Evolutionary conservation across 2,888 invertebrate genomes (phyloP), one percentile per base, ranked within the genome.

Genomic region (Nymphalis polychloros): DNA sequence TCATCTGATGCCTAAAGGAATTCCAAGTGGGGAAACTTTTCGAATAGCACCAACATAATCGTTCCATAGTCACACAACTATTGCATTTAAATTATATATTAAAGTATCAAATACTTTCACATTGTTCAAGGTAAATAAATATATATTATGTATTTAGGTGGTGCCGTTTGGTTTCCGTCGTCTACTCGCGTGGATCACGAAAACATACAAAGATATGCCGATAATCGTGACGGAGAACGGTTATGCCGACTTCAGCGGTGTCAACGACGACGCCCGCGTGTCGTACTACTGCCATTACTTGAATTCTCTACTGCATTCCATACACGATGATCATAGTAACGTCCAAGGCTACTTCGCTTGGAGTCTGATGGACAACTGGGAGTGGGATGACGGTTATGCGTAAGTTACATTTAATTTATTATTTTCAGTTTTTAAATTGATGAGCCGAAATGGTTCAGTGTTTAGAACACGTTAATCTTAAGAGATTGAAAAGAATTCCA

Each of bases 291-390:
- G 94, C 72, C 90, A 89, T 66, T 93, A 93, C 73, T 74, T 93
- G 72, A 90, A 91, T 71, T 89, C 92, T 0, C 72, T 93, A 8
- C 82, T 93, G 35, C 88, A 93, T 72, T 89, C 92, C 2, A 84
- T 95, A 2, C 85, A 92, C 52, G 93, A 94, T 74, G 95, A 95
- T 82, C 93, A 93, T 3, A 94, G 94, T 75, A 94, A 94, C 75
- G 93, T 96, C 4, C 86, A 88, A 27, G 96, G 95, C 0, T 97
- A 97, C 85, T 94, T 96, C 68, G 95, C 95, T 8, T 97, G 97
- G 97, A 96, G 96, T 79, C 86, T 97, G 60, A 94, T 97, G 94
- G 97, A 97, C 81, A 96, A 96, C 81, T 96, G 96, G 83, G 97
- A 97, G 86, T 97, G 97, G 97, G 93, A 94, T 68, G 93, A 93